These are phyloP conservation scores for Cerastis rubricosa DNA, from an alignment of 2,888 invertebrate species.

Conservation along the genomic window DNA sequence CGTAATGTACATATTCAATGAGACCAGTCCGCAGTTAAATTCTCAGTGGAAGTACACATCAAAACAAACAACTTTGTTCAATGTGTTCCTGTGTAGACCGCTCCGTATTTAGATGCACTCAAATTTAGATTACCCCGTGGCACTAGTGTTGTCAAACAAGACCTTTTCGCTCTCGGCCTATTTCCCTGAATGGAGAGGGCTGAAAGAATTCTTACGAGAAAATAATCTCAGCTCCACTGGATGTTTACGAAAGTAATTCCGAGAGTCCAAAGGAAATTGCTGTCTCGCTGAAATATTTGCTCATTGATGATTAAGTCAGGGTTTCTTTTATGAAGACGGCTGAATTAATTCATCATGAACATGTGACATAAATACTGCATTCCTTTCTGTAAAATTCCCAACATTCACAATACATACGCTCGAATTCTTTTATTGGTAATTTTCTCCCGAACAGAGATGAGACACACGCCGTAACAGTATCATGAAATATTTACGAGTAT, in stretches of 20 bases:
- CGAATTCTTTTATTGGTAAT: conserved; percentile 59
- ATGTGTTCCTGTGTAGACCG: conserved; percentile 19
- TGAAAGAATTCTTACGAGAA: conserved; percentile 37
- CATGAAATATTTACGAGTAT: conserved; percentile 79
- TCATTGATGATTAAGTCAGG: conserved; percentile 21
- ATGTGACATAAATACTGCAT: neutral
- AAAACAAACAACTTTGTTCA: conserved; percentile 59
- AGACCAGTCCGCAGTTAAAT: conserved; percentile 66
- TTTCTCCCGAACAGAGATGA: conserved; percentile 65
- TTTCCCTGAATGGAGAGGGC: conserved; percentile 31
- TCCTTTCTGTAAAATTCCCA: conserved; percentile 20
- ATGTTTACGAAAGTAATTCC: conserved; percentile 25
- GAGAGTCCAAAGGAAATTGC: conserved; percentile 23
- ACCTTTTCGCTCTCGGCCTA: conserved; percentile 44
- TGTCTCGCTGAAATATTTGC: conserved; percentile 37
- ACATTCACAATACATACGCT: conserved; percentile 40
- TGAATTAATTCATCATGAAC: conserved; percentile 15
- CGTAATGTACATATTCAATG: conserved; percentile 84
- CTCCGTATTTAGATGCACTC: conserved; percentile 49
- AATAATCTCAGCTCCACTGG: conserved; percentile 33
- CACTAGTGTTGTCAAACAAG: conserved; percentile 35
- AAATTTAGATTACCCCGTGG: conserved; percentile 43
- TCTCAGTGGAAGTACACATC: conserved; percentile 49
- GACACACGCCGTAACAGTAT: conserved; percentile 69
- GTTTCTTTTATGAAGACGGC: conserved; percentile 9